Conservation (phyloP, 2,113 vertebrate genomes). For the Motacilla alba region DNA sequence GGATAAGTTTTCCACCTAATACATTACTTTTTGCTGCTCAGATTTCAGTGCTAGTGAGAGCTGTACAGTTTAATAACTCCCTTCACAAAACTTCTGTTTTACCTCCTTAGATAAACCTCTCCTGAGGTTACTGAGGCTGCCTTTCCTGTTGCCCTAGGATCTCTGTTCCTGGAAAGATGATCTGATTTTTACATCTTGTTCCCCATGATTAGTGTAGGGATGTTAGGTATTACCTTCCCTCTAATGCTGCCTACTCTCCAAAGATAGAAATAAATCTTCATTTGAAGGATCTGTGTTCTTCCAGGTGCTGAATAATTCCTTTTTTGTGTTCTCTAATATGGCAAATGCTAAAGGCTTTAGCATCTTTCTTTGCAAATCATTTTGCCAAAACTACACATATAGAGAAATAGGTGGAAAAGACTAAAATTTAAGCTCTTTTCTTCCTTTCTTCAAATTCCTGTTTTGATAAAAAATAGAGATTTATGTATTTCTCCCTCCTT, state of each 20-base stretch:
- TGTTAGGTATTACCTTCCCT: background rate
- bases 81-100: background rate
- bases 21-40: background rate
- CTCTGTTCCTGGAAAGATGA: background rate
- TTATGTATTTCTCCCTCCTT: background rate
- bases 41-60: background rate
- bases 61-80: background rate
- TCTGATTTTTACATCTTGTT: background rate
- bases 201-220: background rate
- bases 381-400: background rate
- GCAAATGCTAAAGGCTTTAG: background rate
- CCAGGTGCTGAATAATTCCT: background rate
- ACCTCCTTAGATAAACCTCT: background rate
- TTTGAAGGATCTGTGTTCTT: background rate
- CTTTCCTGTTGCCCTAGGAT: background rate
- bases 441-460: background rate
- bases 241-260: background rate
- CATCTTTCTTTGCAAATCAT: background rate
- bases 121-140: background rate
- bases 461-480: background rate
- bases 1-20: background rate
- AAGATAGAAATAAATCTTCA: conserved; percentile 3
- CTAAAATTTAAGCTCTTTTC: background rate
- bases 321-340: background rate
- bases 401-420: background rate